A percentile compares a stretch with the other conserved stretches of the same genome.
phyloP scores from a whole-genome alignment of 92 coral and sea anemone species.

The Zoanthus sociatus region DNA sequence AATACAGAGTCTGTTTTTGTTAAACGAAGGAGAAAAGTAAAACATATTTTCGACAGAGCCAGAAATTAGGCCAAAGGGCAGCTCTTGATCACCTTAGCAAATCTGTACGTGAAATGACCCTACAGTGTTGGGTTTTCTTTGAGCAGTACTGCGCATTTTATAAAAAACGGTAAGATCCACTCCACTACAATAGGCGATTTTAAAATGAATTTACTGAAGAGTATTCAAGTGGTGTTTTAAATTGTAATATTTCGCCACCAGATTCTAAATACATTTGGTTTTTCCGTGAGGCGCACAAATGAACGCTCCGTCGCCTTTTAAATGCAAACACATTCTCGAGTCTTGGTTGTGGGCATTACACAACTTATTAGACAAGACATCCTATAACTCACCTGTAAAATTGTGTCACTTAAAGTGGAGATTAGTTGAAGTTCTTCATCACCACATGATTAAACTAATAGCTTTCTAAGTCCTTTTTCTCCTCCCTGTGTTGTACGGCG shows the following conservation, averaged over 20 bases:
- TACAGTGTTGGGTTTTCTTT: conserved; percentile 30
- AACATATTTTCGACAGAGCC: background rate
- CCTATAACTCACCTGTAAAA: conserved; percentile 26
- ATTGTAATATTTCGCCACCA: conserved; percentile 26
- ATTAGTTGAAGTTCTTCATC: conserved; percentile 11
- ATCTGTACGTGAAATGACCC: conserved; percentile 32
- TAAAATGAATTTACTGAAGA: conserved; percentile 15
- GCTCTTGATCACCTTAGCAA: background rate
- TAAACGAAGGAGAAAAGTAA: background rate
- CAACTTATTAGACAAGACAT: background rate
- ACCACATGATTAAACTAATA: conserved; percentile 24
- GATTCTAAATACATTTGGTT: background rate
- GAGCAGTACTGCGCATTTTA: background rate
- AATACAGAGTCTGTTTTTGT: background rate
- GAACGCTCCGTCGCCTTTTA: conserved; percentile 31
- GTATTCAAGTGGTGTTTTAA: conserved; percentile 1
- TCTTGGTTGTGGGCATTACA: background rate
- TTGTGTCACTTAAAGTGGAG: conserved; percentile 30
- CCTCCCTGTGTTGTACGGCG: conserved; percentile 31
- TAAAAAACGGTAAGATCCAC: background rate
- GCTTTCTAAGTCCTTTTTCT: conserved; percentile 9
- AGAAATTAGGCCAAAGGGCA: background rate
- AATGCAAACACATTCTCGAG: conserved; percentile 11
- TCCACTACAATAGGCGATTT: background rate
- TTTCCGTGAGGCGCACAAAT: background rate